Percentiles rank a stretch among this genome's conserved stretches.
These are phyloP conservation scores for Rhabdophis nuchalis DNA, from an alignment of 2,797 vertebrate genomes.

Conservation along the genomic window DNA sequence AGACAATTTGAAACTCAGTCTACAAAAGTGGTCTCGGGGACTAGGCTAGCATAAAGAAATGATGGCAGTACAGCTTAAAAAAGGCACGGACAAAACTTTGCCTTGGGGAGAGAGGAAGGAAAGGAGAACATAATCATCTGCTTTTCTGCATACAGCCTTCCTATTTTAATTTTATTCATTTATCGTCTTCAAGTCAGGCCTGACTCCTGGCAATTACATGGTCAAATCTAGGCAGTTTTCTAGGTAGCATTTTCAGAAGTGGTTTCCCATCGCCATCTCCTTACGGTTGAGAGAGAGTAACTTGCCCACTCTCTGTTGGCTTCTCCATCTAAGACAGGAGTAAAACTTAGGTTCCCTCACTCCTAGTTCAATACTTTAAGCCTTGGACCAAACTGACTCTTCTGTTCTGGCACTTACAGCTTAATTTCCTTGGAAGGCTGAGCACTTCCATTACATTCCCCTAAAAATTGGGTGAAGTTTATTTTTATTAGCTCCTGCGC, in stretches of 20 bases:
- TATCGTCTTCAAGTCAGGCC: not conserved
- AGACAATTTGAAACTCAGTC: too few species aligned
- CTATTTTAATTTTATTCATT: not conserved
- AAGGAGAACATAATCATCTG: not conserved
- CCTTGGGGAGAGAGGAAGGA: not conserved
- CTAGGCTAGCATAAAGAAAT: not conserved
- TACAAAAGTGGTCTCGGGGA: too few species aligned
- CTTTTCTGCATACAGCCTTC: not conserved
- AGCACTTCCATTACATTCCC: not conserved
- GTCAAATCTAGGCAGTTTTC: not conserved
- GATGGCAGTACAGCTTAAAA: not conserved
- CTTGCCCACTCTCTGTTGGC: not conserved
- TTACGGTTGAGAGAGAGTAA: not conserved
- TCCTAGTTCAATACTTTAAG: not conserved
- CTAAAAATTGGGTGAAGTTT: not conserved
- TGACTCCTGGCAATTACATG: not conserved
- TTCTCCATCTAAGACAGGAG: not conserved
- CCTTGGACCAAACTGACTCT: not conserved
- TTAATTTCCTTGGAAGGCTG: not conserved
- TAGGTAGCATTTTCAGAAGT: not conserved
- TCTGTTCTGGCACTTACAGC: not conserved
- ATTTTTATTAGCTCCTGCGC: not conserved
- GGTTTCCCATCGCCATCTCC: not conserved
- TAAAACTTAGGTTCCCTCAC: not conserved
- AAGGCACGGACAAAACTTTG: not conserved